Evolutionary conservation across 64 coral and sea anemone species (phyloP), one percentile per base, ranked within the genome.

Genomic region (Anthopleura sola): DNA sequence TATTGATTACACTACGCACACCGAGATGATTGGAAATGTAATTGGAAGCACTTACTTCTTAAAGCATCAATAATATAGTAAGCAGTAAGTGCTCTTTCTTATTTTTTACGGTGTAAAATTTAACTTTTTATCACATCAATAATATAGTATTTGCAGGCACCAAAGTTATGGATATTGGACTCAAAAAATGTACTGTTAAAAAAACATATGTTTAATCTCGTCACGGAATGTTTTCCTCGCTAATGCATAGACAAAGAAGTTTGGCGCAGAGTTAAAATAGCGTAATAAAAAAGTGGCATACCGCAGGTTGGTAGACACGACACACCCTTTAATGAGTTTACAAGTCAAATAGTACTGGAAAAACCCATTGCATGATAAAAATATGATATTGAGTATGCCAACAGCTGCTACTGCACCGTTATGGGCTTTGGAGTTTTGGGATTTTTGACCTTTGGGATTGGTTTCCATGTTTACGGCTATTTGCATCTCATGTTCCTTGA

Each of bases 171-270:
- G 6, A 62, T 71, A 71, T 71, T 71, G 28, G 1, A 34, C 28
- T 29, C 58, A 3, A 44, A n/a, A 64, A 29, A 71, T 71, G 29
- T 71, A 34, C 8, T 71, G 29, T 71, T 71, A 71, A 34, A 5
- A 48, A 79, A 79, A 79, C 76, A 79, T 79, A 15, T 6, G 36
- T 49, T 32, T 83, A 14, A 83, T 83, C 19, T 83, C 50, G 21
- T 60, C 18, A 33, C 82, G 82, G 15, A 83, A 83, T 14, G 49
- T 32, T 8, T 49, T 38, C 10, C 50, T 53, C 28, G 55, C 82
- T 49, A 83, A 83, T 19, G 82, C 82, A 16, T 83, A 83, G 49
- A 83, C 82, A 49, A 83, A 83, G 47, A 83, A 83, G 38, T 83
- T 83, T 0, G 82, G 82, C 8, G 82, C 82, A 0, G 82, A 83